A percentile compares a stretch with the other conserved stretches of the same genome.
phyloP scores from a whole-genome alignment of 2,113 vertebrate genomes.

The Hucho hucho region DNA sequence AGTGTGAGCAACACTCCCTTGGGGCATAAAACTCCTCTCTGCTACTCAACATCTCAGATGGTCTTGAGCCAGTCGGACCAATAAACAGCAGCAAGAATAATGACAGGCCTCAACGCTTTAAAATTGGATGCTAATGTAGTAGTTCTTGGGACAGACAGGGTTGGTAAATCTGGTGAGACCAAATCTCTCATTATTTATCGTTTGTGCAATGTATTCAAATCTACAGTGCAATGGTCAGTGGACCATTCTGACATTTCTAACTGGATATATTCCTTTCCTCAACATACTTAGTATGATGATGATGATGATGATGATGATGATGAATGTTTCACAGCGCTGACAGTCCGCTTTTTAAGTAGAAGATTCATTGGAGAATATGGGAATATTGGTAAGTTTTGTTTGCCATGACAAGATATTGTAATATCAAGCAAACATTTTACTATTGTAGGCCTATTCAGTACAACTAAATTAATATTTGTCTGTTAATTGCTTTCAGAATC shows the following conservation, averaged over 20 bases:
- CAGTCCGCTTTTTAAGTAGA: conserved; percentile 83
- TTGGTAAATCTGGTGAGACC: conserved; percentile 83
- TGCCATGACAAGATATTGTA: neutral
- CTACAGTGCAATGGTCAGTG: too few species aligned
- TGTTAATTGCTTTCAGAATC: conserved; percentile 70
- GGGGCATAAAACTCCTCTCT: neutral
- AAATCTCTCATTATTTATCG: neutral
- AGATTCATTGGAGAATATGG: conserved; percentile 88
- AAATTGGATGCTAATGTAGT: conserved; percentile 79
- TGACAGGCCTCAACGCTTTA: conserved; percentile 26
- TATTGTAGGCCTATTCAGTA: neutral
- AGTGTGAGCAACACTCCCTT: neutral
- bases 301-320: neutral
- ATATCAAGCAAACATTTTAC: neutral
- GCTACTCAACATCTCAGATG: neutral
- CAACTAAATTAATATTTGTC: neutral
- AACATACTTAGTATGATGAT: too few species aligned
- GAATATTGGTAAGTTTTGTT: conserved; percentile 76
- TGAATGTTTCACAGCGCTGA: conserved; percentile 72
- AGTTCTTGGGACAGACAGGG: conserved; percentile 77
- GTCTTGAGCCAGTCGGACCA: neutral
- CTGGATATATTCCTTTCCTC: too few species aligned
- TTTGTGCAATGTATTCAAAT: neutral
- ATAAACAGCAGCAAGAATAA: neutral
- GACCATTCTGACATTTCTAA: too few species aligned